phyloP scores from a whole-genome alignment of 2,888 invertebrate genomes.

The Embidobia sp. region DNA sequence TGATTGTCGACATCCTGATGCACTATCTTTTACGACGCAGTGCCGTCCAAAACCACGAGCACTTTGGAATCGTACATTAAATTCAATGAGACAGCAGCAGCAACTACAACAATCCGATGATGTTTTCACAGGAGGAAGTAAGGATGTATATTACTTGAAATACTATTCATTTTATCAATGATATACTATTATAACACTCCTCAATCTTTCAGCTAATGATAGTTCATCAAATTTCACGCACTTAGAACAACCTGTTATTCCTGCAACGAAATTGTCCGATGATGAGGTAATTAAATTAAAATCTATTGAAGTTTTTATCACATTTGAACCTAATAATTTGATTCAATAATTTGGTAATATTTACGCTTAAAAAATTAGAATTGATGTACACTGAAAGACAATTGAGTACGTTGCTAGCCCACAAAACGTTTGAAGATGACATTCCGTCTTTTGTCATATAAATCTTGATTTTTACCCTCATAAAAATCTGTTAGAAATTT shows the following conservation, averaged over 20 bases:
- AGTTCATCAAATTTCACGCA: constrained; percentile 85
- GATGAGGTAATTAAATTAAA: constrained; percentile 82
- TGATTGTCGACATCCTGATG: constrained; percentile 97
- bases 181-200: neutral
- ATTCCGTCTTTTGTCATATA: no score
- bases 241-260: constrained; percentile 82
- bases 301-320: no score
- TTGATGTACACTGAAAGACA: no score
- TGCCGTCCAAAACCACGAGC: constrained; percentile 94
- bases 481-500: no score
- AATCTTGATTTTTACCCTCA: no score
- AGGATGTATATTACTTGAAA: constrained; percentile 70
- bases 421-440: no score
- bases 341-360: no score
- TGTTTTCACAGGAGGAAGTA: constrained; percentile 89
- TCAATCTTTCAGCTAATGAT: constrained; percentile 80
- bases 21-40: constrained; percentile 95
- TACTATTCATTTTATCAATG: no score
- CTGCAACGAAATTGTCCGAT: constrained; percentile 82
- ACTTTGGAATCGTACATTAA: constrained; percentile 85
- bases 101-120: constrained; percentile 84
- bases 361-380: no score
- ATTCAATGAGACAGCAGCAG: constrained; percentile 82
- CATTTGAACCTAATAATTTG: no score
- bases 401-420: no score